Evolutionary conservation across 2,797 vertebrate genomes (phyloP), one percentile per base, ranked within the genome.

Genomic region (Sebastes matsubarae): DNA sequence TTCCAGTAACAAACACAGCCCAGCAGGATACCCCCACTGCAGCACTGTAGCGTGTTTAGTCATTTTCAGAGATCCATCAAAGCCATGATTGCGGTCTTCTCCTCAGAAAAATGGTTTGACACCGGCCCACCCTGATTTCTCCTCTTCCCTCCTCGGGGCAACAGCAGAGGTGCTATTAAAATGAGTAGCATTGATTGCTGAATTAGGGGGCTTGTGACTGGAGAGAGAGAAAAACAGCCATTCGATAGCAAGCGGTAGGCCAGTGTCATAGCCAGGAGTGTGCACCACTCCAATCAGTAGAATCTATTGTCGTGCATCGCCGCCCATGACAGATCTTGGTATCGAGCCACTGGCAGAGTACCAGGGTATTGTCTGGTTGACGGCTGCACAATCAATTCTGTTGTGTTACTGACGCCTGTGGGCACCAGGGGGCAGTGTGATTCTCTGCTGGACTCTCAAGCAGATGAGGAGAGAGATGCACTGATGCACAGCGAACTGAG

Each of bases 341-440:
- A 93, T 93, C 36, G 91, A 95, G 93, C 93, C 89, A 86, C 89
- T 94, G 95, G 94, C 94, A 94, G 69, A 93, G 88, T 64, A 94
- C 93, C 93, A 94, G 79, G 81, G 81, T 89, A 91, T 93, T 94
- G 91, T 94, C 93, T 94, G 87, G 67, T 78, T 90, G 91, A 92
- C 20, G 90, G 82, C 90, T 87, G 83, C 86, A 89, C 84, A 83
- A 92, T 94, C 93, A 92, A 90, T 94, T 86, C 73, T 84, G 65
- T 52, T 83, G 70, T 74, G 80, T 68, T 77, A 8, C 54, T 59
- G 16, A 67, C 22, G 27, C 25, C n/a, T 32, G 36, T 3, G 20
- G 68, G 32, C 95, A 91, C 87, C 87, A 93, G 95, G 92, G 92
- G 96, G 95, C 95, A 94, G 89, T 96, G 69, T 96, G 94, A 79